phyloP scores from a whole-genome alignment of 2,113 vertebrate genomes.

The Chloropsis hardwickii region DNA sequence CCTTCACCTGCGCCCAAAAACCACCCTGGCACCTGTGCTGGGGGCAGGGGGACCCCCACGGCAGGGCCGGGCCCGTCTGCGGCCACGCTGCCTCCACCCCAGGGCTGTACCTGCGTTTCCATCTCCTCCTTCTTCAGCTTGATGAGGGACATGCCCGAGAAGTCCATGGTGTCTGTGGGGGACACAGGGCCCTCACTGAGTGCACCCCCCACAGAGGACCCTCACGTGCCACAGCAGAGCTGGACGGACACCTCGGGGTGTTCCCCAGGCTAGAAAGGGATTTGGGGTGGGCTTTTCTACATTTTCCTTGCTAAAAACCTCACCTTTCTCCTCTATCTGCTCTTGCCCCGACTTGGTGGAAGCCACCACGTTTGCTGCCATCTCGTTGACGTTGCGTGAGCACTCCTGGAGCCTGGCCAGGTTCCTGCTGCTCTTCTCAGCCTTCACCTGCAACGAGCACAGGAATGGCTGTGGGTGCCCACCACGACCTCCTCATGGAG shows the following conservation, averaged over 20 bases:
- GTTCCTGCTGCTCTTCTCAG: slow-evolving; percentile 83
- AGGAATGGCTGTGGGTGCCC: background rate
- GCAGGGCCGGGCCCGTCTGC: rapidly evolving
- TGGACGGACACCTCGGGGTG: rapidly evolving
- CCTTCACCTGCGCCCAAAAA: slow-evolving; percentile 82
- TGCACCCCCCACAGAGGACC: rapidly evolving
- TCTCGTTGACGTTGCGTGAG: slow-evolving; percentile 89
- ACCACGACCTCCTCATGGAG: rapidly evolving
- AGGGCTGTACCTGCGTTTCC: slow-evolving; percentile 83
- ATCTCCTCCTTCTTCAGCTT: slow-evolving; percentile 96
- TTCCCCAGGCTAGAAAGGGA: background rate
- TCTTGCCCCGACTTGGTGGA: slow-evolving; percentile 91
- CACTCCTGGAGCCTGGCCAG: slow-evolving; percentile 88
- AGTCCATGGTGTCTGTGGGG: slow-evolving; percentile 92
- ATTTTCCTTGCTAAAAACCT: background rate
- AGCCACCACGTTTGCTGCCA: slow-evolving; percentile 90
- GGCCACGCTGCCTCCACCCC: rapidly evolving
- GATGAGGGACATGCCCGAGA: slow-evolving; percentile 94
- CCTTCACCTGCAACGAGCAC: slow-evolving; percentile 84
- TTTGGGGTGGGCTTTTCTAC: background rate
- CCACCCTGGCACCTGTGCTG: rapidly evolving
- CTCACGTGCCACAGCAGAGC: background rate
- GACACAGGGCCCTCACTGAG: background rate
- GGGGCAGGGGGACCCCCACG: rapidly evolving
- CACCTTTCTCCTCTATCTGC: slow-evolving; percentile 89